A percentile compares a stretch with the other conserved stretches of the same genome.
These are phyloP conservation scores for Planococcus citri DNA, from an alignment of 1,140 invertebrate genomes.

Conservation along the genomic window DNA sequence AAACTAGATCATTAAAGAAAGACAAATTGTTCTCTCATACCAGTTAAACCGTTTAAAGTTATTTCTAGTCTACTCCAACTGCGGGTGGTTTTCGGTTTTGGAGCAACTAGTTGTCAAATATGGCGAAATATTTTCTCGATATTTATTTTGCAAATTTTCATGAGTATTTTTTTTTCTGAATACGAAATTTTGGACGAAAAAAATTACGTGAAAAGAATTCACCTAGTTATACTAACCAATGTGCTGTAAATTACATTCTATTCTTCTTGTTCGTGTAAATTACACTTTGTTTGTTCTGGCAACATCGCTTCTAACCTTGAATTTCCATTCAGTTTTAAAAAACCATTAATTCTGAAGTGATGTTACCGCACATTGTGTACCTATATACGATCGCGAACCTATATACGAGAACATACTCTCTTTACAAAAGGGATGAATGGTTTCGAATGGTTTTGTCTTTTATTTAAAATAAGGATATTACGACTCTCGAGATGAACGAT, in stretches of 20 bases:
- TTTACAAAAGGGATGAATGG: not conserved
- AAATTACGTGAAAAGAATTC: too few species aligned
- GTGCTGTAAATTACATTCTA: too few species aligned
- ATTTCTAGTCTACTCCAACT: not conserved
- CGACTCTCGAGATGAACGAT: not conserved
- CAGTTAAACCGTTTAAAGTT: not conserved
- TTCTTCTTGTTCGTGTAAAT: too few species aligned
- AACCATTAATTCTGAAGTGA: not conserved
- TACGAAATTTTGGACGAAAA: too few species aligned
- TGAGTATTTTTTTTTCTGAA: too few species aligned
- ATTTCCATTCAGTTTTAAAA: constrained; percentile 3
- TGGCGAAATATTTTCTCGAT: too few species aligned
- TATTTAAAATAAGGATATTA: not conserved
- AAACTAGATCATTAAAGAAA: constrained; percentile 4
- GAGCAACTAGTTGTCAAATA: not conserved
- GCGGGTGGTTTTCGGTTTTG: not conserved
- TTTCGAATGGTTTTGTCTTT: not conserved
- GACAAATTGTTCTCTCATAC: not conserved
- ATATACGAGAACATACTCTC: not conserved
- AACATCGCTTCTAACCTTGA: not conserved
- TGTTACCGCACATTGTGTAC: not conserved
- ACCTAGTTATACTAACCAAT: too few species aligned
- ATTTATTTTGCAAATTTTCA: too few species aligned
- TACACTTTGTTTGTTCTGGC: not conserved
- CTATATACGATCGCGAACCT: not conserved